phyloP scores from a whole-genome alignment of 92 coral and sea anemone species.

The Zoanthus solanderi region DNA sequence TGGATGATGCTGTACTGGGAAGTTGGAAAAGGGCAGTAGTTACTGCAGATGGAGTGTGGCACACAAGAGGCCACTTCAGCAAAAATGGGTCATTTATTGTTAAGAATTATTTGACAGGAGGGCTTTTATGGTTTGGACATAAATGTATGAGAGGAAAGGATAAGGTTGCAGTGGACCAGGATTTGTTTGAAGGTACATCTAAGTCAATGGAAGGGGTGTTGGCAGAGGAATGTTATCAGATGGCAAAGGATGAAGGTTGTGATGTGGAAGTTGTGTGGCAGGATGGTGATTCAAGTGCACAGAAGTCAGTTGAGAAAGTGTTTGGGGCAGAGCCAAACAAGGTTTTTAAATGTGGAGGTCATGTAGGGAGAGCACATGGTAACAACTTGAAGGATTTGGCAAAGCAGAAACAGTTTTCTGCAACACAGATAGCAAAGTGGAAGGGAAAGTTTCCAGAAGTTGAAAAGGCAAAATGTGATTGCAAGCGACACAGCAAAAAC shows the following conservation, averaged over 20 bases:
- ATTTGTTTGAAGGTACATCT: conserved; percentile 50
- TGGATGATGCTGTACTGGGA: conserved; percentile 14
- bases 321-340: conserved; percentile 37
- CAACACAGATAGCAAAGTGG: not conserved
- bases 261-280: conserved; percentile 63
- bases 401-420: conserved; percentile 33
- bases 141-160: conserved; percentile 24
- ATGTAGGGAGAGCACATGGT: conserved; percentile 67
- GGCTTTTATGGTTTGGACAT: conserved; percentile 40
- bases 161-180: conserved; percentile 49
- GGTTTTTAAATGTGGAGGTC: conserved; percentile 62
- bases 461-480: conserved; percentile 49
- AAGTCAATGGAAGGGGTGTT: conserved; percentile 62
- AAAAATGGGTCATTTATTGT: conserved; percentile 34
- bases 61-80: conserved; percentile 40
- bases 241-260: conserved; percentile 49
- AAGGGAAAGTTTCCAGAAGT: conserved; percentile 31
- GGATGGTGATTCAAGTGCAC: conserved; percentile 58
- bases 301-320: conserved; percentile 39
- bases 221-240: conserved; percentile 49
- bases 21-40: conserved; percentile 44
- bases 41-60: conserved; percentile 51
- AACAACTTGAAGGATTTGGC: conserved; percentile 50
- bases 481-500: conserved; percentile 60
- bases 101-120: conserved; percentile 36